Evolutionary conservation across 1,140 invertebrate species (phyloP).

Genomic region (Zelostemma sp.): DNA sequence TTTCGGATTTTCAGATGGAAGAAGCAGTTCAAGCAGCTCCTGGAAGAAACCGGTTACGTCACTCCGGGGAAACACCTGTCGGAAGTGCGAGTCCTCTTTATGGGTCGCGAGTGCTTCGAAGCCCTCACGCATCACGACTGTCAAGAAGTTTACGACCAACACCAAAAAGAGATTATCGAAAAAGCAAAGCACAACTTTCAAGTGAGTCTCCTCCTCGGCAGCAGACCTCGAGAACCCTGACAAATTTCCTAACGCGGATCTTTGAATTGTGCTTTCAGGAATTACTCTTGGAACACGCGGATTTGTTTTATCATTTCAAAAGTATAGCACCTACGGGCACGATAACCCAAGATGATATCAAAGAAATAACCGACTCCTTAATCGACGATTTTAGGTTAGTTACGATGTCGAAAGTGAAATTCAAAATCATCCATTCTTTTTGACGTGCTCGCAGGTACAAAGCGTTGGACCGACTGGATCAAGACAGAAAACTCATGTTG

Average conservation of each 20-base stretch:
- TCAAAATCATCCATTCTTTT: no score
- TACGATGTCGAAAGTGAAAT: neutral
- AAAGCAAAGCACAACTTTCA: constrained; percentile 93
- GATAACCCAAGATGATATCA: constrained; percentile 94
- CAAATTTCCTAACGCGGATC: no score
- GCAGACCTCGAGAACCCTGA: no score
- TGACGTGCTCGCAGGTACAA: constrained; percentile 78
- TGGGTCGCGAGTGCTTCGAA: constrained; percentile 96
- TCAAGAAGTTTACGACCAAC: constrained; percentile 93
- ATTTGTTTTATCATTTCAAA: constrained; percentile 91
- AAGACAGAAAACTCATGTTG: constrained; percentile 93
- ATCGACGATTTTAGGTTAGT: constrained; percentile 89
- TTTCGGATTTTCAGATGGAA: constrained; percentile 84
- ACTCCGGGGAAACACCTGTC: constrained; percentile 92
- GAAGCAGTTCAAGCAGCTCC: constrained; percentile 92
- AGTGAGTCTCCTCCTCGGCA: constrained; percentile 59
- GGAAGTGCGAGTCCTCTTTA: constrained; percentile 93
- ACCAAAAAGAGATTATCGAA: constrained; percentile 93
- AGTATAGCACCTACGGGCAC: constrained; percentile 89
- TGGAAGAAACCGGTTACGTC: constrained; percentile 95
- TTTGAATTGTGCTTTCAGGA: constrained; percentile 74
- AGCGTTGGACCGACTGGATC: constrained; percentile 91
- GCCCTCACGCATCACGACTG: constrained; percentile 91
- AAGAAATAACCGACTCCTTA: constrained; percentile 92
- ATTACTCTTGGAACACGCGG: constrained; percentile 92